A percentile compares a stretch with the other conserved stretches of the same genome.
Evolutionary conservation across 1,140 invertebrate genomes (phyloP).

Genomic region (Trypoxylus dichotomus): DNA sequence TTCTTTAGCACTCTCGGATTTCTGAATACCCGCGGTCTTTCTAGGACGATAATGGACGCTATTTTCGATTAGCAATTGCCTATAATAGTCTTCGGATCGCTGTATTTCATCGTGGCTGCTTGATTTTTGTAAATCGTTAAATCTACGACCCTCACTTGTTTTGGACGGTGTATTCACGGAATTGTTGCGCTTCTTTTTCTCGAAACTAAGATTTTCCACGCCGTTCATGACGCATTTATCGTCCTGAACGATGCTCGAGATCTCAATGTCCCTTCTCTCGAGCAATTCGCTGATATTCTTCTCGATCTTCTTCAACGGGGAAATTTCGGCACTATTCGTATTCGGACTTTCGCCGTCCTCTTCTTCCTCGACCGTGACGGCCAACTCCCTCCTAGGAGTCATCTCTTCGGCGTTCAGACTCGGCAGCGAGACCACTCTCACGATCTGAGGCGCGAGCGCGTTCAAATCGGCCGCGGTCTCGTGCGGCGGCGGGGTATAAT

Average conservation of each 20-base stretch:
- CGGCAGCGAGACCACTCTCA: slow-evolving; percentile 68
- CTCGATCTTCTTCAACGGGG: slow-evolving; percentile 66
- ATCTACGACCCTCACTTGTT: slow-evolving; percentile 42
- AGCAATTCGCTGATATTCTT: slow-evolving; percentile 67
- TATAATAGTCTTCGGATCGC: slow-evolving; percentile 58
- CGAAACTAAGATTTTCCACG: slow-evolving; percentile 39
- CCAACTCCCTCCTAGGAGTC: slow-evolving; percentile 55
- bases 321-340: slow-evolving; percentile 59
- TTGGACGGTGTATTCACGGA: slow-evolving; percentile 51
- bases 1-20: slow-evolving; percentile 69
- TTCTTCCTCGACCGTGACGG: slow-evolving; percentile 65
- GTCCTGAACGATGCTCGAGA: slow-evolving; percentile 45
- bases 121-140: slow-evolving; percentile 61
- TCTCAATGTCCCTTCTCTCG: slow-evolving; percentile 54
- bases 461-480: slow-evolving; percentile 58
- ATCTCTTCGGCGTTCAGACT: slow-evolving; percentile 60
- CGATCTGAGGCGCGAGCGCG: slow-evolving; percentile 53
- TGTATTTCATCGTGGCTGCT: slow-evolving; percentile 63
- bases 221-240: slow-evolving; percentile 42
- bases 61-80: slow-evolving; percentile 46
- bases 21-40: slow-evolving; percentile 60
- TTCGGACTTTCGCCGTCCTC: slow-evolving; percentile 61
- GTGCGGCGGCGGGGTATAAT: slow-evolving; percentile 51
- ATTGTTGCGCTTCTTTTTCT: slow-evolving; percentile 40
- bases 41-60: slow-evolving; percentile 33